Base-by-base conservation (phyloP, 2,888 invertebrate species). In the Neocrepidodera transversa region DNA sequence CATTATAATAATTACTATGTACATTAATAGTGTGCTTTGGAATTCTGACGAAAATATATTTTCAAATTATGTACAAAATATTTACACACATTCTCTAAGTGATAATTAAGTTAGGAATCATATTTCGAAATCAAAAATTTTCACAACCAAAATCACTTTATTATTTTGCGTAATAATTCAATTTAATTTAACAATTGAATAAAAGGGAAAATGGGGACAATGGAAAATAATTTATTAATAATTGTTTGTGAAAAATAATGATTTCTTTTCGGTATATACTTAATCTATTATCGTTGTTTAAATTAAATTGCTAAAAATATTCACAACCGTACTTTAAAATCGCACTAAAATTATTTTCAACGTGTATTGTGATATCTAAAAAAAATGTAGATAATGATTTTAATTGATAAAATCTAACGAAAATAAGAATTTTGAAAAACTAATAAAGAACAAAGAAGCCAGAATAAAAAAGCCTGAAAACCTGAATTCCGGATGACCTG, bases 11-110 rank as follows among this genome's bases (percentile, higher is more conserved):
- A 50, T 45, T 38, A 36, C 68, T 76, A 74, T 72, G 52, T 75
- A 75, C 74, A 73, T 68, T 42, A 26, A 26, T 45, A 76, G 74
- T 71, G 76, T 77, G 77, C 79, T 79, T 79, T 78, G 77, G 76
- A 76, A 75, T 76, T 70, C 67, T 72, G 74, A 71, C 73, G 71
- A 78, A 79, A 79, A 79, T 79, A 79, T 77, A 77, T 71, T 70
- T 72, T 74, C 68, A 74, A 73, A 72, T 68, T 72, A 73, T 74
- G 63, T 74, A 74, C 74, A 75, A 61, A 67, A 63, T 75, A 71
- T 76, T 64, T 74, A 76, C 73, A 74, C 45, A 63, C 65, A 49
- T 56, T 32, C 14, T 32, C 36, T 52, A 23, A 32, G 13, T 55
- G 54, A 58, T 55, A 62, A 57, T 59, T 43, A 59, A 38, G 38